phyloP scores from a whole-genome alignment of 2,888 invertebrate genomes.

The Brassicogethes aeneus region DNA sequence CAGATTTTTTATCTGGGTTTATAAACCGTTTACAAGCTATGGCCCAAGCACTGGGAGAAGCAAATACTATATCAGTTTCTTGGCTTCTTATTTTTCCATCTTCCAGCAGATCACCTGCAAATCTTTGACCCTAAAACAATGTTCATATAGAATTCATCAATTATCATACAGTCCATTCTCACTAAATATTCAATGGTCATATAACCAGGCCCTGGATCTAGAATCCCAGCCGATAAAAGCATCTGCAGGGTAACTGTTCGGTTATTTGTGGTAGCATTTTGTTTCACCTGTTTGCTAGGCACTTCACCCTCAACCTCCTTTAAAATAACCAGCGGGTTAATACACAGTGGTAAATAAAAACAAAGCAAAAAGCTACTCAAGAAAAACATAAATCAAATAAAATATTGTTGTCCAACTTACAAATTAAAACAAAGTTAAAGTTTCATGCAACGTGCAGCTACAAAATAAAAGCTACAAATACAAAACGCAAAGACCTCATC shows the following conservation, averaged over 20 bases:
- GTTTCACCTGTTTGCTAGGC: slow-evolving; percentile 26
- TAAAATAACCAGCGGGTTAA: not conserved
- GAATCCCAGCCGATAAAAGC: slow-evolving; percentile 74
- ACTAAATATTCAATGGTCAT: slow-evolving; percentile 89
- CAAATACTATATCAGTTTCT: slow-evolving; percentile 79
- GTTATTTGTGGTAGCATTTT: slow-evolving; percentile 24
- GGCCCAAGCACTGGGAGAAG: slow-evolving; percentile 89
- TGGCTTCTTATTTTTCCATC: slow-evolving; percentile 85
- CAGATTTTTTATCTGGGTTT: slow-evolving; percentile 85
- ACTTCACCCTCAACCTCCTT: slow-evolving; percentile 34
- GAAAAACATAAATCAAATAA: too few relatives aligned
- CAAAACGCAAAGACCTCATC: slow-evolving; percentile 44
- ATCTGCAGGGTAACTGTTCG: slow-evolving; percentile 74
- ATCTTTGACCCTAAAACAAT: slow-evolving; percentile 67
- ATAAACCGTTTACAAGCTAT: slow-evolving; percentile 86
- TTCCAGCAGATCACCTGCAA: slow-evolving; percentile 74
- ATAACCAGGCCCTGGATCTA: slow-evolving; percentile 72
- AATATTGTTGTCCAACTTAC: too few relatives aligned
- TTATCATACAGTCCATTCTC: slow-evolving; percentile 22
- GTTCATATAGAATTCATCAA: not conserved
- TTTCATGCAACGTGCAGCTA: slow-evolving; percentile 1
- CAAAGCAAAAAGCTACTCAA: not conserved
- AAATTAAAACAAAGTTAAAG: too few relatives aligned
- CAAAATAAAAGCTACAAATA: slow-evolving; percentile 7
- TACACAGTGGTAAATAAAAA: not conserved